Base-by-base conservation (phyloP, 2,797 vertebrate species). In the Hydrolagus colliei region DNA sequence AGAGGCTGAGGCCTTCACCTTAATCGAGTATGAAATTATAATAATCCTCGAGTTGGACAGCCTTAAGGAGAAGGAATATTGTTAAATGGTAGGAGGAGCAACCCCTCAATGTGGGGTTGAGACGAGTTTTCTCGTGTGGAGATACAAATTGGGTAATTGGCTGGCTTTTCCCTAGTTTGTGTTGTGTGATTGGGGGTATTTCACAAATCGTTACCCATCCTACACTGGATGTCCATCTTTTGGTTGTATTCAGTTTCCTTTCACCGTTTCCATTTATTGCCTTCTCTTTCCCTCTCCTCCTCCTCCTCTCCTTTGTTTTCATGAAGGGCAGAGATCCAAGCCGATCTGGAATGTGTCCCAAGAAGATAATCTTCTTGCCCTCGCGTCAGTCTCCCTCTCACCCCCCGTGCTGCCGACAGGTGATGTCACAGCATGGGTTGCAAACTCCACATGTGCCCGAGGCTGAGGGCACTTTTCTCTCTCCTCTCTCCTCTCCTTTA, bases 301-400 rank as follows among this genome's bases (percentile, higher is more conserved):
- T 67, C 90, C 91, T 88, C 88, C 27, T 86, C 82, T 89, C 88
- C 77, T 89, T 85, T 89, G 86, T 90, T 90, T 89, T 86, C 20
- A 90, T 88, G 90, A 94, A 95, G 94, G 88, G 89, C 91, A 93
- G 89, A 87, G 90, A 72, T 90, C 94, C 92, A 87, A 92, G 93
- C 13, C 92, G 86, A 92, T 94, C 93, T 91, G 96, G 96, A 93
- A 97, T 96, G 93, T 99, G 97, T 91, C 97, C 97, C 89, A 98
- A 98, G 98, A 98, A 97, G 96, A 96, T 97, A 93, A 98, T 99
- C 95, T 94, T 96, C 88, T 96, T 99, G 85, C 93, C 92, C 89
- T 92, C 63, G 79, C 79, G 63, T 52, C 41, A 52, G 41, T 52
- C 41, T 61, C n/a, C 84, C 35, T 27, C 62, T 59, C 32, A 74